Percentiles rank a stretch among this genome's conserved stretches.
phyloP scores from a whole-genome alignment of 2,888 invertebrate species.

The Melieria omissa region DNA sequence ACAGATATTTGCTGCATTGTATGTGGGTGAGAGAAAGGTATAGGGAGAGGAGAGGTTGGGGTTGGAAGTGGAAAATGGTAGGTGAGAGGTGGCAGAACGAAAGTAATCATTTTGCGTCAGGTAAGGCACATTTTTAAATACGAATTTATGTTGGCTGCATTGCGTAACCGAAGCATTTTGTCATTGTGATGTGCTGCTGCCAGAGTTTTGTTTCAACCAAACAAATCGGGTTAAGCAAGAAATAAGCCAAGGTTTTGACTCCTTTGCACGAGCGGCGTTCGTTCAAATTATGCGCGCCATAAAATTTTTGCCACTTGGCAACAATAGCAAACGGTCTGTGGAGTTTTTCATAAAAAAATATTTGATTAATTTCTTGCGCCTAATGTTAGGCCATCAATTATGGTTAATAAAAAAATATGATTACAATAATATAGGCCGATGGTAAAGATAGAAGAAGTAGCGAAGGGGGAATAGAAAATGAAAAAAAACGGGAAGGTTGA shows the following conservation, averaged over 20 bases:
- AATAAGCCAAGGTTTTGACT: not conserved
- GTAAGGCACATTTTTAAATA: constrained; percentile 61
- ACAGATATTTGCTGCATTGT: not conserved
- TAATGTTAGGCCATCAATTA: constrained; percentile 61
- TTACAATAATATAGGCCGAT: not conserved
- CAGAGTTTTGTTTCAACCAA: not conserved
- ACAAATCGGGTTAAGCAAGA: too few relatives aligned
- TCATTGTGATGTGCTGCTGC: constrained; percentile 39
- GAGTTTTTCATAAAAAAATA: constrained; percentile 33
- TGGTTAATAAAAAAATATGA: constrained; percentile 55
- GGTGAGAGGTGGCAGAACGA: not conserved
- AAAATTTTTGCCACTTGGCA: constrained; percentile 35
- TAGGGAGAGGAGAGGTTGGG: too few relatives aligned
- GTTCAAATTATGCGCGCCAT: constrained; percentile 45
- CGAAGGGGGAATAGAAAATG: not conserved
- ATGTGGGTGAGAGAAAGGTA: too few relatives aligned
- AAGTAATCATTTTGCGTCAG: constrained; percentile 41
- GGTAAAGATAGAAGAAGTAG: not conserved
- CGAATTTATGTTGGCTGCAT: constrained; percentile 59
- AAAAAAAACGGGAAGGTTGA: not conserved
- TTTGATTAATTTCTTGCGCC: constrained; percentile 59
- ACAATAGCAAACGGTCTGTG: not conserved
- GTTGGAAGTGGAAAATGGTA: not conserved
- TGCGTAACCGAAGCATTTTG: constrained; percentile 44
- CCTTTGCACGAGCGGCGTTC: not conserved